A percentile compares a stretch with the other conserved stretches of the same genome.
These are phyloP conservation scores for Echeneis naucrates DNA, from an alignment of 2,797 vertebrate species.

Conservation along the genomic window DNA sequence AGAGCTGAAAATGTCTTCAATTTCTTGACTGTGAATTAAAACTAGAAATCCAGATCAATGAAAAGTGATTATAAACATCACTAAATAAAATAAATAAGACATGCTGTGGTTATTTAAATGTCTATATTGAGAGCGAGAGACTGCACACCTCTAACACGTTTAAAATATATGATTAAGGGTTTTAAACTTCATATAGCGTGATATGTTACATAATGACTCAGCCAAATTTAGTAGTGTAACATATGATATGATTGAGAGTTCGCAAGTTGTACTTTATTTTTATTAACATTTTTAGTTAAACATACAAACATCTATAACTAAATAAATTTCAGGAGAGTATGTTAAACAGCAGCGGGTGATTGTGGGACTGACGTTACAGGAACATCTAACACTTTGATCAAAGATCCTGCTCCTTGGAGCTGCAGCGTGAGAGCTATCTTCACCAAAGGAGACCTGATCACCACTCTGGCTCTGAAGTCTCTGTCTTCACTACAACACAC, in stretches of 20 bases:
- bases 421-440: constrained; percentile 82
- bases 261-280: constrained; percentile 7
- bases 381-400: constrained; percentile 57
- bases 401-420: constrained; percentile 84
- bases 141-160: background rate
- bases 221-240: background rate
- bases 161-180: background rate
- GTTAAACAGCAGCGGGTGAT: background rate
- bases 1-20: constrained; percentile 80
- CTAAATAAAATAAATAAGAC: background rate
- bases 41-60: background rate
- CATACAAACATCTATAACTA: background rate
- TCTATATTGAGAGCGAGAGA: background rate
- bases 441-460: constrained; percentile 84
- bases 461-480: constrained; percentile 78
- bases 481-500: constrained; percentile 77
- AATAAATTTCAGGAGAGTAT: background rate
- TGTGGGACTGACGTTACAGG: background rate
- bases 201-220: background rate
- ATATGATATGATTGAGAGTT: constrained; percentile 2
- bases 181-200: no score
- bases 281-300: constrained; percentile 35
- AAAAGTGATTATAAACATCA: constrained; percentile 39
- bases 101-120: background rate
- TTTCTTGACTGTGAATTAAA: background rate